Evolutionary conservation across 2,797 vertebrate genomes (phyloP), one percentile per base, ranked within the genome.

Genomic region (Hafferia zeledoni): DNA sequence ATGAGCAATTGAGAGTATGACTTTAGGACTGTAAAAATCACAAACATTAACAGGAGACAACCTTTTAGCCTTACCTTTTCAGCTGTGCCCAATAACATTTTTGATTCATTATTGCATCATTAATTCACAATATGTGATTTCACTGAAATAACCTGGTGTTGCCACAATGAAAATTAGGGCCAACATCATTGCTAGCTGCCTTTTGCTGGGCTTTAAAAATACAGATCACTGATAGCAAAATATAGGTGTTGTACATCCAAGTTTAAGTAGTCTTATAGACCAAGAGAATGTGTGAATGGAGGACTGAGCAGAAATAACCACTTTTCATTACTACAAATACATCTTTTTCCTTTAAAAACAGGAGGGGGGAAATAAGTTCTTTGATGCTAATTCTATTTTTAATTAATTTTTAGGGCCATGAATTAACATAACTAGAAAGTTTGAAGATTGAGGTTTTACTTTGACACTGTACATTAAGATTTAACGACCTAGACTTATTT

Each of bases 401-500:
- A 95, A 93, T 96, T 83, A 87, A 60, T 92, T 96, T 96, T 93
- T 77, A 47, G 68, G 59, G 78, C 94, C 71, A 83, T 83, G 53
- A 72, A 76, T 94, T 85, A 28, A 86, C 76, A 70, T 89, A 84
- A 49, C 79, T 70, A 49, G 31, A 95, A 84, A 81, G 61, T 89
- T 52, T 71, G 71, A 90, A 90, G 80, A 52, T 63, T 79, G 71
- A 94, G 75, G 79, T 90, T 91, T 93, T 60, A 49, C 67, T 87
- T 83, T 89, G 67, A 89, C 10, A 14, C 43, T 95, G 60, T 93
- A 91, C 90, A 90, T 98, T 97, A 97, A 85, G 17, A 95, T 97
- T 96, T 97, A 97, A 98, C 96, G 64, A 56, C 46, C 82, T 87
- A 95, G 79, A 74, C 94, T 97, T 98, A 97, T 98, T 97, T 98